Conservation (phyloP, 2,888 invertebrate genomes). For the Sepioteuthis lessoniana region DNA sequence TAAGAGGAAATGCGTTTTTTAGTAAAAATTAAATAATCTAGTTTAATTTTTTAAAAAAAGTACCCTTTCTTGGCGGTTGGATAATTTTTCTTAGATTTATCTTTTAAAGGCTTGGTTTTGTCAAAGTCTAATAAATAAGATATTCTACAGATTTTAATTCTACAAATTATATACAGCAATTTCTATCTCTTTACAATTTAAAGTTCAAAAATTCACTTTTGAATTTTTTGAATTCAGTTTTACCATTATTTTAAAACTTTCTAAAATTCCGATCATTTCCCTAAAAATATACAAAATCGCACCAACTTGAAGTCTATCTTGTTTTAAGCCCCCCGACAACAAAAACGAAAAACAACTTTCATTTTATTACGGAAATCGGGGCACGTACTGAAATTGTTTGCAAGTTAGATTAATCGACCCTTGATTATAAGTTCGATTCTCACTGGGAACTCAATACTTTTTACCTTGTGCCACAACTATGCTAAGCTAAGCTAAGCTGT, state of each 20-base stretch:
- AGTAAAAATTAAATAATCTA: too few species aligned
- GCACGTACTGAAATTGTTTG: too few species aligned
- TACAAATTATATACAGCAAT: too few species aligned
- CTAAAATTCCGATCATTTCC: background rate
- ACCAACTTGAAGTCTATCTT: background rate
- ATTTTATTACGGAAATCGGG: too few species aligned
- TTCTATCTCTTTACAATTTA: background rate
- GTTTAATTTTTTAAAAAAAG: background rate
- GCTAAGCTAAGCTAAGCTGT: too few species aligned
- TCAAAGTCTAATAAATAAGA: background rate
- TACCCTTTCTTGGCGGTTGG: background rate
- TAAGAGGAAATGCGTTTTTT: too few species aligned
- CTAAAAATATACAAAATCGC: background rate
- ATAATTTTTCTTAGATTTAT: background rate
- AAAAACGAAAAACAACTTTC: too few species aligned
- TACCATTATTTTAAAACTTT: background rate
- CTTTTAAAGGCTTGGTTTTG: background rate
- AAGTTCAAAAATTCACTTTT: background rate
- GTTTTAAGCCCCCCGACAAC: background rate
- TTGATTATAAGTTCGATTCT: too few species aligned
- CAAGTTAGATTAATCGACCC: too few species aligned
- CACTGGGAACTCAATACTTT: too few species aligned
- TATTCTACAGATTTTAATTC: background rate
- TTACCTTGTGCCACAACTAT: too few species aligned
- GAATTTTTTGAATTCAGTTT: background rate